Percentiles rank a stretch among this genome's conserved stretches.
These are phyloP conservation scores for Lamellibrachia columna DNA, from an alignment of 2,888 invertebrate genomes.

Conservation along the genomic window DNA sequence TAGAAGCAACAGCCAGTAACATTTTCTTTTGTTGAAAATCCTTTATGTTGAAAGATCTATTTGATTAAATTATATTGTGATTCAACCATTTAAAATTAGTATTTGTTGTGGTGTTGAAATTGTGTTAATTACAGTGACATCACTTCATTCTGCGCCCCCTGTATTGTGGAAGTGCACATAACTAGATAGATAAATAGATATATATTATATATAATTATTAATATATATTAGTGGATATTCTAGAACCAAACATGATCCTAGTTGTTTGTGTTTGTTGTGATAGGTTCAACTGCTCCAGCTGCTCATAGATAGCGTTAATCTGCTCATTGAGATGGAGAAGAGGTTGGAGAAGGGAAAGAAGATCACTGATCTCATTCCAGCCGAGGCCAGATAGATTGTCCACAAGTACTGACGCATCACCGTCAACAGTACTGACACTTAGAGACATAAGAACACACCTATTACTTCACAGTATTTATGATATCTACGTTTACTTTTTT, in stretches of 20 bases:
- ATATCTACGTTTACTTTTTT: background rate
- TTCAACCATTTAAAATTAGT: too few relatives aligned
- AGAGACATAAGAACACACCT: background rate
- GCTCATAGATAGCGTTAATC: conserved; percentile 37
- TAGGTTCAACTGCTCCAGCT: conserved; percentile 34
- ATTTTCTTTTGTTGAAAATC: too few relatives aligned
- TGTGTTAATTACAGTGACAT: too few relatives aligned
- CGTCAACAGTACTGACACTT: background rate
- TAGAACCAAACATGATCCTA: background rate
- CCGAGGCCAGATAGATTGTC: background rate
- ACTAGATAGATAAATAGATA: too few relatives aligned
- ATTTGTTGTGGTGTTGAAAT: too few relatives aligned
- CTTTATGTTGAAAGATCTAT: too few relatives aligned
- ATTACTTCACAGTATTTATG: background rate
- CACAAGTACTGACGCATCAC: background rate
- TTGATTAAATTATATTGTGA: too few relatives aligned
- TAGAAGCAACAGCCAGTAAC: too few relatives aligned
- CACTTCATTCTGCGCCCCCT: too few relatives aligned
- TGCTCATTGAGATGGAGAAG: conserved; percentile 40
- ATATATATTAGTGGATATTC: too few relatives aligned
- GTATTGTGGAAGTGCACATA: too few relatives aligned
- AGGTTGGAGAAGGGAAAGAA: conserved; percentile 34
- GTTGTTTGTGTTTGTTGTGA: background rate
- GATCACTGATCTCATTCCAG: conserved; percentile 38
- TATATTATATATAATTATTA: too few relatives aligned